These are phyloP conservation scores for Ips typographus DNA, from an alignment of 1,140 invertebrate species.

Conservation along the genomic window DNA sequence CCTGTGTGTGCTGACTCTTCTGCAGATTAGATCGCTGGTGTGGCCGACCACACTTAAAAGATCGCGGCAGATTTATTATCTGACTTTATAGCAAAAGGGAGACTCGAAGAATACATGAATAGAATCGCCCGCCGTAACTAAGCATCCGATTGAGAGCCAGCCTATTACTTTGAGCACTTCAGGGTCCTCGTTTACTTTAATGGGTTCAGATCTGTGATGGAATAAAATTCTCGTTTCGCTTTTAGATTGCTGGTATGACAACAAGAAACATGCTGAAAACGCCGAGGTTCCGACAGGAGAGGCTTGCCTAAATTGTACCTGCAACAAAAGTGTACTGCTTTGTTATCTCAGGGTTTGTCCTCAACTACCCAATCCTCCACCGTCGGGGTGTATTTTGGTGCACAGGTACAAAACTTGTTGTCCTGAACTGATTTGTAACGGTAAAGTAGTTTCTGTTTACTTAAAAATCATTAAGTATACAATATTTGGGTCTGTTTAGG, in stretches of 20 bases:
- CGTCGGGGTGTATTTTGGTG: slow-evolving; percentile 68
- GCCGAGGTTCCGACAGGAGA: slow-evolving; percentile 66
- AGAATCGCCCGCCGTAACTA: neutral
- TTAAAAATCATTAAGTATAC: neutral
- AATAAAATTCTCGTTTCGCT: slow-evolving; percentile 25
- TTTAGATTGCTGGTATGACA: slow-evolving; percentile 68
- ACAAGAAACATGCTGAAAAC: slow-evolving; percentile 64
- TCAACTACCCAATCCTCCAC: slow-evolving; percentile 70
- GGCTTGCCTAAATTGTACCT: slow-evolving; percentile 76
- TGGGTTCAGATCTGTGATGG: neutral
- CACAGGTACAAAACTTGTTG: slow-evolving; percentile 71
- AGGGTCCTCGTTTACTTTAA: neutral
- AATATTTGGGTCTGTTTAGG: slow-evolving; percentile 15
- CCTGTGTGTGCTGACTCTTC: neutral
- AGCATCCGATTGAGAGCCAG: no score
- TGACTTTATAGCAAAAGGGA: neutral
- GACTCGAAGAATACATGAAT: neutral
- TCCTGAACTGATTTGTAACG: slow-evolving; percentile 71
- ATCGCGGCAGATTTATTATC: slow-evolving; percentile 3
- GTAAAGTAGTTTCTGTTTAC: slow-evolving; percentile 34
- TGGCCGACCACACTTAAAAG: neutral
- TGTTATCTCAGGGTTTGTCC: slow-evolving; percentile 77
- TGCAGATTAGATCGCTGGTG: slow-evolving; percentile 1
- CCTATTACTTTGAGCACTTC: neutral
- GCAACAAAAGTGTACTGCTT: slow-evolving; percentile 67